A percentile compares a stretch with the other conserved stretches of the same genome.
Conservation (phyloP, 2,797 vertebrate genomes). For the Sebastes melanostomus region DNA sequence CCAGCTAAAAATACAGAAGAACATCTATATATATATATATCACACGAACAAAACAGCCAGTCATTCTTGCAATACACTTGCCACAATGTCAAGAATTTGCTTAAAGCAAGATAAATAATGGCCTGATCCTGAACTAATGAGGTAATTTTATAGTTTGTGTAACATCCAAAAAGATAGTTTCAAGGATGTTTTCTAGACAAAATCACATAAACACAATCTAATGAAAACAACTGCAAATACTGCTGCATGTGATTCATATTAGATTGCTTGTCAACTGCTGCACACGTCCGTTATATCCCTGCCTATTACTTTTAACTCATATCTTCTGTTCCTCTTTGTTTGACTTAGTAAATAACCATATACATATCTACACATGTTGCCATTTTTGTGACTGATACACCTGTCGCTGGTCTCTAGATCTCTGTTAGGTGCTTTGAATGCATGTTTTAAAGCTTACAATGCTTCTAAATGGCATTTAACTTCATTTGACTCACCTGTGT, state of each 20-base stretch:
- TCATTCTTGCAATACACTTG: background rate
- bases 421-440: background rate
- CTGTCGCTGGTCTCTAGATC: background rate
- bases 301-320: background rate
- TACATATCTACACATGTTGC: background rate
- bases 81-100: background rate
- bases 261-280: background rate
- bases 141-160: background rate
- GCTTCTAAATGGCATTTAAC: background rate
- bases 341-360: background rate
- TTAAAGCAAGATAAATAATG: background rate
- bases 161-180: background rate
- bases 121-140: background rate
- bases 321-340: background rate
- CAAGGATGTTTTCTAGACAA: background rate
- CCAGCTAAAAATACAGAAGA: conserved; percentile 37
- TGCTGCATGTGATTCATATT: background rate
- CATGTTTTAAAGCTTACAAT: background rate
- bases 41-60: conserved; percentile 5
- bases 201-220: background rate
- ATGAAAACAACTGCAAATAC: background rate
- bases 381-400: background rate
- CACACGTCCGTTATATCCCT: background rate
- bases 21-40: conserved; percentile 7
- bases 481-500: background rate